A percentile compares a stretch with the other conserved stretches of the same genome.
These are phyloP conservation scores for Goniozus legneri DNA, from an alignment of 1,140 invertebrate genomes.

Conservation along the genomic window DNA sequence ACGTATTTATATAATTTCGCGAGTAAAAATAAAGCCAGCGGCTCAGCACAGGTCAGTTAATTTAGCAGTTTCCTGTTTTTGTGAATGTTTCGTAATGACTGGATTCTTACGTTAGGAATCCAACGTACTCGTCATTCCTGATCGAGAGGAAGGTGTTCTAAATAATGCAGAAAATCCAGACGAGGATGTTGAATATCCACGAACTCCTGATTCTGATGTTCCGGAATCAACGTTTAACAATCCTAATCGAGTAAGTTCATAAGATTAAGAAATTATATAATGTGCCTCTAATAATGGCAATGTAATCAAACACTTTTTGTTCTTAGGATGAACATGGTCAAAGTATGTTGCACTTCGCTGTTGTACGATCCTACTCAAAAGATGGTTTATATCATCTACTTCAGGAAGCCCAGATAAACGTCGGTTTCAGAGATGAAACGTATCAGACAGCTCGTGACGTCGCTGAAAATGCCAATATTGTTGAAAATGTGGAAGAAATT, in stretches of 20 bases:
- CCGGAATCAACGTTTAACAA: slow-evolving; percentile 61
- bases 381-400: slow-evolving; percentile 74
- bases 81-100: not conserved
- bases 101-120: slow-evolving; percentile 43
- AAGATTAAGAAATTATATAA: not conserved
- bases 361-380: slow-evolving; percentile 69
- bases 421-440: slow-evolving; percentile 75
- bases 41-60: slow-evolving; percentile 19
- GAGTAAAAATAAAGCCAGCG: slow-evolving; percentile 51
- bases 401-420: slow-evolving; percentile 72
- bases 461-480: slow-evolving; percentile 71
- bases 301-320: slow-evolving; percentile 3
- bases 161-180: slow-evolving; percentile 20
- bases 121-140: slow-evolving; percentile 51
- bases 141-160: slow-evolving; percentile 38
- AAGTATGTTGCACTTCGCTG: slow-evolving; percentile 85
- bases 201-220: slow-evolving; percentile 47
- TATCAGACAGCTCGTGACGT: slow-evolving; percentile 85
- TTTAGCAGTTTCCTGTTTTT: not conserved
- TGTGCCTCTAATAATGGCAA: not conserved
- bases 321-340: slow-evolving; percentile 81
- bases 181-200: slow-evolving; percentile 38
- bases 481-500: slow-evolving; percentile 77
- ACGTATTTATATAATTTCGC: slow-evolving; percentile 76
- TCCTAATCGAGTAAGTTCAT: slow-evolving; percentile 57